Conservation (phyloP, 92 coral and sea anemone species). For the Epizoanthus fatuus region DNA sequence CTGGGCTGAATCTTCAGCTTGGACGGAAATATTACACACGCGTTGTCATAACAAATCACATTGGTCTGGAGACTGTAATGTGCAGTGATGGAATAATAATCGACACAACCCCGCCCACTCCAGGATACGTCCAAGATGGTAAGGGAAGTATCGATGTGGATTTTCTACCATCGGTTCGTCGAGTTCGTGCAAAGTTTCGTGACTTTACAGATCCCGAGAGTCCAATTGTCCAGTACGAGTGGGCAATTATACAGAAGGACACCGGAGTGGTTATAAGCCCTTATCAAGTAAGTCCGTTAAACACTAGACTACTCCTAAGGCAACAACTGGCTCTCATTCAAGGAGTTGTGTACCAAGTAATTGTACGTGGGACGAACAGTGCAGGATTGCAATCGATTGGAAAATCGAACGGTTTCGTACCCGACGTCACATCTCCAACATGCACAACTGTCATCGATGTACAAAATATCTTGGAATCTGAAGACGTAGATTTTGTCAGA, state of each 20-base stretch:
- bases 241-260: slow-evolving; percentile 70
- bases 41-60: slow-evolving; percentile 75
- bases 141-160: slow-evolving; percentile 66
- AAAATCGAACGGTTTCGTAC: slow-evolving; percentile 82
- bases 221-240: slow-evolving; percentile 90
- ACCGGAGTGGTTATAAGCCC: slow-evolving; percentile 67
- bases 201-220: slow-evolving; percentile 86
- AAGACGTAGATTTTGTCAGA: slow-evolving; percentile 87
- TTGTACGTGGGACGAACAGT: slow-evolving; percentile 88
- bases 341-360: slow-evolving; percentile 77
- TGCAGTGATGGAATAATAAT: slow-evolving; percentile 91
- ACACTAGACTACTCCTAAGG: slow-evolving; percentile 86
- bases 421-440: slow-evolving; percentile 79
- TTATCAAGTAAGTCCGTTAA: slow-evolving; percentile 74
- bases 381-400: slow-evolving; percentile 79
- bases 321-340: slow-evolving; percentile 74
- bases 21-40: slow-evolving; percentile 88
- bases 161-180: slow-evolving; percentile 79
- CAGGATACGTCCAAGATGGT: slow-evolving; percentile 80
- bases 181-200: slow-evolving; percentile 81
- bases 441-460: slow-evolving; percentile 85
- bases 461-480: slow-evolving; percentile 42
- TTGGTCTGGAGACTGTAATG: slow-evolving; percentile 88
- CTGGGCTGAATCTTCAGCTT: slow-evolving; percentile 76
- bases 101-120: slow-evolving; percentile 90